Conservation (phyloP, 2,888 invertebrate species). For the Odontocolon sp. region DNA sequence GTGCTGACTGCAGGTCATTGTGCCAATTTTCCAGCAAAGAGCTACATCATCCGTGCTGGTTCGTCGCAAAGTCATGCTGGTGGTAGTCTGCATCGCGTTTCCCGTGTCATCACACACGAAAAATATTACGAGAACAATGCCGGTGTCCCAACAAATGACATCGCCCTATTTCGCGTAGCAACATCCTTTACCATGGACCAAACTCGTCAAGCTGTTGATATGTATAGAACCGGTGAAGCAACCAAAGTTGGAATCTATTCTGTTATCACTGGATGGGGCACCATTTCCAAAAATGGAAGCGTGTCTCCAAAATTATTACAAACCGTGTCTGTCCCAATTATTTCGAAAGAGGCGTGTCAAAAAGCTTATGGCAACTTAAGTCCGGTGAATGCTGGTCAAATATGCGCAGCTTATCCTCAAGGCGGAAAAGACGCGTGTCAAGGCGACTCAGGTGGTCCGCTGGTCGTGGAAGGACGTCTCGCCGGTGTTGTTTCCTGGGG, state of each 20-base stretch:
- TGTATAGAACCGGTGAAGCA: slow-evolving; percentile 66
- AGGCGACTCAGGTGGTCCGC: slow-evolving; percentile 75
- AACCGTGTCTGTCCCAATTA: slow-evolving; percentile 83
- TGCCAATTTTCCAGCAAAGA: slow-evolving; percentile 73
- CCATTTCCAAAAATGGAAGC: slow-evolving; percentile 31
- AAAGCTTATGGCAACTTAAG: slow-evolving; percentile 78
- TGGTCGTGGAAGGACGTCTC: slow-evolving; percentile 64
- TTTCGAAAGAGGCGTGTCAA: slow-evolving; percentile 81
- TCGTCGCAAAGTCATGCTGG: slow-evolving; percentile 81
- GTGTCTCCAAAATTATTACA: slow-evolving; percentile 76
- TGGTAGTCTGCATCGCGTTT: slow-evolving; percentile 81
- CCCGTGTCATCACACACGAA: slow-evolving; percentile 81
- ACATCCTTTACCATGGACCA: slow-evolving; percentile 75
- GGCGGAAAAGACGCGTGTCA: slow-evolving; percentile 82
- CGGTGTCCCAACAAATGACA: slow-evolving; percentile 78
- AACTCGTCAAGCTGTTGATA: slow-evolving; percentile 18
- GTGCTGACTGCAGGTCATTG: slow-evolving; percentile 85
- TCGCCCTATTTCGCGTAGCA: slow-evolving; percentile 82
- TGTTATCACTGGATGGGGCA: slow-evolving; percentile 71
- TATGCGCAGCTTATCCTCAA: slow-evolving; percentile 83
- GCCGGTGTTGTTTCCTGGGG: slow-evolving; percentile 80
- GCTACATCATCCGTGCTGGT: slow-evolving; percentile 81
- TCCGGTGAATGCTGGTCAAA: slow-evolving; percentile 74
- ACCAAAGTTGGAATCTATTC: slow-evolving; percentile 40
- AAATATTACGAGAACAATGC: slow-evolving; percentile 79